Percentiles rank a stretch among this genome's conserved stretches.
phyloP scores from a whole-genome alignment of 1,140 invertebrate genomes.

The Anastrepha obliqua region DNA sequence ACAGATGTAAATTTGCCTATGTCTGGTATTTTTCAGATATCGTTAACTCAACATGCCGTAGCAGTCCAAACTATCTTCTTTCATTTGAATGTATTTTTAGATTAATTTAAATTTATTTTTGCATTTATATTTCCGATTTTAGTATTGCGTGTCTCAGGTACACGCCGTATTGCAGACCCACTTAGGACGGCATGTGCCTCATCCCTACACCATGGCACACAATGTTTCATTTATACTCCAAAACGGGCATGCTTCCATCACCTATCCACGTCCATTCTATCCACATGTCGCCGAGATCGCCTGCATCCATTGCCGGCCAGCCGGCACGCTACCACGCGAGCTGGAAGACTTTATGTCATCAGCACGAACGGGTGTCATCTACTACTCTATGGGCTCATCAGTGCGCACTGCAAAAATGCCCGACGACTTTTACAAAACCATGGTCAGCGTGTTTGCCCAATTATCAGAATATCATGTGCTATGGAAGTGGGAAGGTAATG shows the following conservation, averaged over 20 bases:
- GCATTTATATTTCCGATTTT: slow-evolving; percentile 1
- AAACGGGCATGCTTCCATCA: slow-evolving; percentile 81
- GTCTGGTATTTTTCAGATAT: too few relatives aligned
- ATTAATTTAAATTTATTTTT: not conserved
- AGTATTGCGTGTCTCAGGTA: slow-evolving; percentile 71
- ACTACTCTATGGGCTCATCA: slow-evolving; percentile 85
- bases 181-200: slow-evolving; percentile 77
- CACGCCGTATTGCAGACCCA: slow-evolving; percentile 77
- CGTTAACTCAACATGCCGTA: too few relatives aligned
- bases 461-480: slow-evolving; percentile 81
- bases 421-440: slow-evolving; percentile 78
- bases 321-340: slow-evolving; percentile 77
- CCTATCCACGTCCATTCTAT: slow-evolving; percentile 81
- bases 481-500: slow-evolving; percentile 83
- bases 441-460: slow-evolving; percentile 80
- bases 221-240: slow-evolving; percentile 83
- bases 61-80: too few relatives aligned
- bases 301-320: slow-evolving; percentile 84
- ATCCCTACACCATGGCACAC: slow-evolving; percentile 77
- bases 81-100: not conserved
- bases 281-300: slow-evolving; percentile 86
- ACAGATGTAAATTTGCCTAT: too few relatives aligned
- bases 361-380: slow-evolving; percentile 81
- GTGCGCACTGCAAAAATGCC: slow-evolving; percentile 83
- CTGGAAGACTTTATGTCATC: slow-evolving; percentile 80